Evolutionary conservation across 2,113 vertebrate species (phyloP), one percentile per base, ranked within the genome.

Genomic region (Gadus chalcogrammus): DNA sequence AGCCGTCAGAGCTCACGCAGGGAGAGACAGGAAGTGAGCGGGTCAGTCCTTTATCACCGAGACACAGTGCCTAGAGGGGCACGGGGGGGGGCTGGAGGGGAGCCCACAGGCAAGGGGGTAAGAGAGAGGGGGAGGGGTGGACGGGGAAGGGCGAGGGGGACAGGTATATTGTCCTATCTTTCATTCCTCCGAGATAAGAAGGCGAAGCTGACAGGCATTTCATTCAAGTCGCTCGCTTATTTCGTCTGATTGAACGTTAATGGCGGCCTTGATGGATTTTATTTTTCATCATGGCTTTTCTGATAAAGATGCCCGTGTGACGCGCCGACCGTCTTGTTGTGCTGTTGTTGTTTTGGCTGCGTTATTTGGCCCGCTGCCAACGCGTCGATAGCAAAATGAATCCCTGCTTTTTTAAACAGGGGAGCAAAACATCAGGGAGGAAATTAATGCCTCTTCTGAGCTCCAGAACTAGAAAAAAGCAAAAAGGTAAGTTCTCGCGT

Each of bases 221-320:
- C 67, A 82, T 82, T 83, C 69, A 64, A 73, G 64, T 73, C 74
- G 62, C 73, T 64, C 70, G 65, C 79, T 79, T 74, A 72, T 84
- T 85, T 79, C 42, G 67, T 81, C 76, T 88, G 75, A 85, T 79
- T 82, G 79, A 85, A 72, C 79, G 84, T 85, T 84, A 87, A 89
- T 79, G 65, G 72, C 42, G 62, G 22, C 73, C 85, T 85, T 73
- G 64, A 55, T 31, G 73, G 78, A 73, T 72, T 58, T 58, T 58
- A 13, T 58, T 58, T 58, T 16, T 58, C n/a, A 48, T 48, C 13
- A 58, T 60, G 38, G 67, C 79, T 72, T 69, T 76, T 67, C 24
- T 77, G 84, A 85, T 85, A 78, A 79, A 63, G 15, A 85, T 83
- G 79, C 76, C 65, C 42, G 27, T 17, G 42, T 69, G 70, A 79